These are phyloP conservation scores for Sinopyrophorus schimmeli DNA, from an alignment of 2,888 invertebrate species.

Conservation along the genomic window DNA sequence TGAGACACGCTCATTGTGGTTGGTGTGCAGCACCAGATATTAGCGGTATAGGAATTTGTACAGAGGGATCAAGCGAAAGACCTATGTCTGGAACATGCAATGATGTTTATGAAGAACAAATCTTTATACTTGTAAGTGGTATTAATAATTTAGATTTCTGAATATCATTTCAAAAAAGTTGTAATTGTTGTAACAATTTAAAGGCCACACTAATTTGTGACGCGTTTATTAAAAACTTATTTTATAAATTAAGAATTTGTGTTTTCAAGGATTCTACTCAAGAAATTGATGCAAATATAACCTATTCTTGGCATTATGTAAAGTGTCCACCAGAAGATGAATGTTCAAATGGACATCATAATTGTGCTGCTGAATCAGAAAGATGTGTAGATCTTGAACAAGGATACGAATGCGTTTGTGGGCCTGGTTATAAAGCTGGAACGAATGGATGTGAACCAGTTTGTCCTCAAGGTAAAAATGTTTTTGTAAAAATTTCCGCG, in stretches of 20 bases:
- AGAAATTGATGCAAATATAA: slow-evolving; percentile 55
- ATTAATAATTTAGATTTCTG: too few species aligned
- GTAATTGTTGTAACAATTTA: too few species aligned
- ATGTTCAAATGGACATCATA: slow-evolving; percentile 88
- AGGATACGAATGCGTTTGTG: slow-evolving; percentile 87
- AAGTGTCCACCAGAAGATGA: slow-evolving; percentile 92
- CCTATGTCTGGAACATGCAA: slow-evolving; percentile 62
- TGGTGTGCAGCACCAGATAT: slow-evolving; percentile 77
- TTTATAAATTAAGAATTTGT: too few species aligned
- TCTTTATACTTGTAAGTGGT: slow-evolving; percentile 38
- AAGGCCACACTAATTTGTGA: too few species aligned
- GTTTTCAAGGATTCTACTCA: slow-evolving; percentile 42
- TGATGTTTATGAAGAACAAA: slow-evolving; percentile 47
- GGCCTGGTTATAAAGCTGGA: slow-evolving; percentile 68
- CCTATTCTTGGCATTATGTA: slow-evolving; percentile 85
- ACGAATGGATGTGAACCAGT: slow-evolving; percentile 71
- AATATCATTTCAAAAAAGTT: too few species aligned
- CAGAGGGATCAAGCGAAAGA: slow-evolving; percentile 80
- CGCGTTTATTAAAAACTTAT: too few species aligned
- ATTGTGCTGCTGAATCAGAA: slow-evolving; percentile 84
- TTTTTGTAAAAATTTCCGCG: too few species aligned
- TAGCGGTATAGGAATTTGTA: slow-evolving; percentile 80
- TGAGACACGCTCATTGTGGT: slow-evolving; percentile 88
- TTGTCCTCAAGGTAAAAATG: slow-evolving; percentile 66
- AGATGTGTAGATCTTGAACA: slow-evolving; percentile 80